Evolutionary conservation across 2,797 vertebrate species (phyloP).

Genomic region (Muraenolepis orangiensis): DNA sequence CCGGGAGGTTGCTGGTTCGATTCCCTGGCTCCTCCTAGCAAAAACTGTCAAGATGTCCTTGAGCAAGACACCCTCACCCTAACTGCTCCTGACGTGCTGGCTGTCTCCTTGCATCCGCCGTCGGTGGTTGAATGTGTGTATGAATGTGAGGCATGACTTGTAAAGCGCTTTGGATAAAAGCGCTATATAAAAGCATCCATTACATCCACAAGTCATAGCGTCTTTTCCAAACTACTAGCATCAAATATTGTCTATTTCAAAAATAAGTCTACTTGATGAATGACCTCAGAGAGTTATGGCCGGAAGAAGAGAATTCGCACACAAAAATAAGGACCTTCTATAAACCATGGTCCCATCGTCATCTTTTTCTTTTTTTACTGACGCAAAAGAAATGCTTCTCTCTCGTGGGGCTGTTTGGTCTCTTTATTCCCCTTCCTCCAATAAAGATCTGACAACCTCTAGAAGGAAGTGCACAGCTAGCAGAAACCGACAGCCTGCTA

Average conservation of each 20-base stretch:
- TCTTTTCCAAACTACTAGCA: neutral
- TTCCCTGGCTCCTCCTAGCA: too few species aligned
- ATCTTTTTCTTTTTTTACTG: neutral
- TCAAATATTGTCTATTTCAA: neutral
- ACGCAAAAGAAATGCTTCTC: neutral
- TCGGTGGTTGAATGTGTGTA: too few species aligned
- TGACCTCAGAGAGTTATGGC: neutral
- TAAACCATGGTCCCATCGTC: neutral
- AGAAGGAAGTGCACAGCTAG: neutral
- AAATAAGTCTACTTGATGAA: neutral
- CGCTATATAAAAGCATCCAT: too few species aligned
- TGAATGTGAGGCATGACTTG: too few species aligned
- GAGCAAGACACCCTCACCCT: too few species aligned
- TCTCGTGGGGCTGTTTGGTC: neutral
- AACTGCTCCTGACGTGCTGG: too few species aligned
- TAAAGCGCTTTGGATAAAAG: too few species aligned
- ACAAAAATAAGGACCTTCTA: neutral
- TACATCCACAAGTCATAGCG: neutral
- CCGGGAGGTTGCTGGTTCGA: too few species aligned
- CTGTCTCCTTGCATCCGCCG: too few species aligned
- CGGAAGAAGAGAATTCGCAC: neutral
- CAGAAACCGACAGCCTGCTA: neutral
- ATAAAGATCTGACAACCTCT: neutral
- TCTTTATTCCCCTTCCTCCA: neutral
- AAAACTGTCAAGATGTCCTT: too few species aligned